Base-by-base conservation (phyloP, 2,797 vertebrate genomes). In the Sebastes dallii region DNA sequence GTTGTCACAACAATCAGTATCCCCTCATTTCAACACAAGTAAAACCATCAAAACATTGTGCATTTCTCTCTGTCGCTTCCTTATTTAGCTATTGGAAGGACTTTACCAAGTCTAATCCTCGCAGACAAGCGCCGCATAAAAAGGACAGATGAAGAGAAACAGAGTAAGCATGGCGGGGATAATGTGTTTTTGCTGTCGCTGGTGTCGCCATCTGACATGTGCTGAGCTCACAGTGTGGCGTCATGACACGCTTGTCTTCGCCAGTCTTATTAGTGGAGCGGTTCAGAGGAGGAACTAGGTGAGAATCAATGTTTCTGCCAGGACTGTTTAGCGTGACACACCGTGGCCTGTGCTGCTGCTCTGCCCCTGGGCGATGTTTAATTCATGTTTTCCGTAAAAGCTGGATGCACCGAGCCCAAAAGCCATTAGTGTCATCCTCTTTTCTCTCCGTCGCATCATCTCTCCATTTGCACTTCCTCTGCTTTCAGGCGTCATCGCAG, bases 351-450 rank as follows among this genome's bases (percentile, higher is more conserved):
- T 75, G 72, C 83, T 25, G 25, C 74, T 74, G 79, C 81, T 79
- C 78, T 87, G 70, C 80, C 20, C 62, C 30, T 2, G 10, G 30
- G 64, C 66, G 3, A 94, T 95, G 84, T 95, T 94, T 95, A 93
- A 96, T 96, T 94, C 89, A 96, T 91, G 82, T 61, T 76, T 83
- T 87, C 87, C 64, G 42, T 91, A 88, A 95, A 94, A 93, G 90
- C 91, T 88, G 81, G 64, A 84, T 66, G 66, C 81, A 61, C 16
- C 25, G 42, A 90, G 75, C 88, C 90, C 81, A 83, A 71, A 89
- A 92, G 86, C 93, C 91, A 92, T 95, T 92, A 93, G 85, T 77
- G 86, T 91, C 86, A 83, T 81, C 84, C 69, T 86, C 69, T 66
- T 80, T 72, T 78, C 65, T 68, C 66, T 70, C 58, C 68, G 27